Percentiles rank a stretch among this genome's conserved stretches.
These are phyloP conservation scores for Eueides isabella DNA, from an alignment of 1,140 invertebrate species.

Conservation along the genomic window DNA sequence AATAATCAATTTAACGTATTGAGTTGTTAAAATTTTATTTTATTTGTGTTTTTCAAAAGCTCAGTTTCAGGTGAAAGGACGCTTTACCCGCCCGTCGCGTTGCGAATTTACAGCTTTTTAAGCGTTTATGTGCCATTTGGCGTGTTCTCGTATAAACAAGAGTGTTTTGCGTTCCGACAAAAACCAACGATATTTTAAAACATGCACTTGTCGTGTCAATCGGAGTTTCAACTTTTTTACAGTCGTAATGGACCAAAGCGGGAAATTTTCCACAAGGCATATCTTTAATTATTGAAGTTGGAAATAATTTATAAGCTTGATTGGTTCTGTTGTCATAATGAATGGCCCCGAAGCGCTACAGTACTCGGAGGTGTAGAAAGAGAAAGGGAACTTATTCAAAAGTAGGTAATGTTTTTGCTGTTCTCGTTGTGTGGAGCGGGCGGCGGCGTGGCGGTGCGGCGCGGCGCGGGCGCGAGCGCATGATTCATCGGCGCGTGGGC, in stretches of 20 bases:
- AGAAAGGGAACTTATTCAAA: slow-evolving; percentile 81
- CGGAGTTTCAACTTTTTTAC: background rate
- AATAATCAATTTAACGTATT: slow-evolving; percentile 22
- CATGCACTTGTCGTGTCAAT: slow-evolving; percentile 27
- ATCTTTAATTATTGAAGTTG: slow-evolving; percentile 18
- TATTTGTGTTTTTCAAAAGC: slow-evolving; percentile 45
- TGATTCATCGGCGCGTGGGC: slow-evolving; percentile 77
- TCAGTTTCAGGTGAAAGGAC: slow-evolving; percentile 61
- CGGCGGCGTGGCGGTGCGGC: slow-evolving; percentile 50
- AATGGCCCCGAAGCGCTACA: slow-evolving; percentile 57
- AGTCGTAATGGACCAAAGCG: background rate
- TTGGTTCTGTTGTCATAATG: slow-evolving; percentile 45
- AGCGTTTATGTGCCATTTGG: slow-evolving; percentile 70
- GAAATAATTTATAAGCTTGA: slow-evolving; percentile 40
- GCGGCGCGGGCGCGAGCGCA: slow-evolving; percentile 56
- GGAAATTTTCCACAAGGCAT: background rate
- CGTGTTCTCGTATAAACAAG: slow-evolving; percentile 63
- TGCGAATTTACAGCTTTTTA: slow-evolving; percentile 68
- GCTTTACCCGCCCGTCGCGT: slow-evolving; percentile 64
- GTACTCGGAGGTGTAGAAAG: slow-evolving; percentile 74
- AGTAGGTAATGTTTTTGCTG: slow-evolving; percentile 81
- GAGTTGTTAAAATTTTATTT: slow-evolving; percentile 19
- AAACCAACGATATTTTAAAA: slow-evolving; percentile 55
- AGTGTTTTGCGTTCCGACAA: slow-evolving; percentile 41
- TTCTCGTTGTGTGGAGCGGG: slow-evolving; percentile 53